Evolutionary conservation across 1,140 invertebrate genomes (phyloP), one percentile per base, ranked within the genome.

Genomic region (Orchesella cincta): DNA sequence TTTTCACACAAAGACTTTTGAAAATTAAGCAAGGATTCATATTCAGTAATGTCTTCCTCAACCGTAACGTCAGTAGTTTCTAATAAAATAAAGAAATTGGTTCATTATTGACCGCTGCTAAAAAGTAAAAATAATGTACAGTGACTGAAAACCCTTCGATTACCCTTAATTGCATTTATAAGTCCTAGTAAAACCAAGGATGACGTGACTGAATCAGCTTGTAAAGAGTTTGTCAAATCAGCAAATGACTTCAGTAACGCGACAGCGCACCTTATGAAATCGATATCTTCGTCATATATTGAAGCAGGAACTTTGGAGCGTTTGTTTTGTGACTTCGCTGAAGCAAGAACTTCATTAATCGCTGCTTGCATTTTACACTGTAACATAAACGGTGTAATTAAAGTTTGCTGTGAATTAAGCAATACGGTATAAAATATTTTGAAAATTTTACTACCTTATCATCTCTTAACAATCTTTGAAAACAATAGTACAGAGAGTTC

Each of bases 401-500:
- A n/a, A n/a, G n/a, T n/a, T n/a, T n/a, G n/a, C n/a, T n/a, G n/a
- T n/a, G n/a, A n/a, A n/a, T n/a, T n/a, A n/a, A n/a, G n/a, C n/a
- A n/a, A n/a, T n/a, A n/a, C n/a, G n/a, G n/a, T n/a, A n/a, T n/a
- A n/a, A n/a, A n/a, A n/a, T n/a, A n/a, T n/a, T n/a, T n/a, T n/a
- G n/a, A n/a, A n/a, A n/a, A n/a, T n/a, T n/a, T n/a, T n/a, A n/a
- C n/a, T n/a, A n/a, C n/a, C n/a, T n/a, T n/a, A n/a, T n/a, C n/a
- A n/a, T n/a, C n/a, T n/a, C n/a, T n/a, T n/a, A n/a, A n/a, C n/a
- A n/a, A n/a, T 73, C 71, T 5, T 28, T 73, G 14, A n/a, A 73
- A 46, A 26, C 34, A 36, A 39, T 14, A 8, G 46, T 73, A 73
- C 5, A 28, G 14, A n/a, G 71, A 73, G 71, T 46, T 73, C 71